A percentile compares a stretch with the other conserved stretches of the same genome.
phyloP scores from a whole-genome alignment of 2,113 vertebrate genomes.

The Oreochromis spilurus region DNA sequence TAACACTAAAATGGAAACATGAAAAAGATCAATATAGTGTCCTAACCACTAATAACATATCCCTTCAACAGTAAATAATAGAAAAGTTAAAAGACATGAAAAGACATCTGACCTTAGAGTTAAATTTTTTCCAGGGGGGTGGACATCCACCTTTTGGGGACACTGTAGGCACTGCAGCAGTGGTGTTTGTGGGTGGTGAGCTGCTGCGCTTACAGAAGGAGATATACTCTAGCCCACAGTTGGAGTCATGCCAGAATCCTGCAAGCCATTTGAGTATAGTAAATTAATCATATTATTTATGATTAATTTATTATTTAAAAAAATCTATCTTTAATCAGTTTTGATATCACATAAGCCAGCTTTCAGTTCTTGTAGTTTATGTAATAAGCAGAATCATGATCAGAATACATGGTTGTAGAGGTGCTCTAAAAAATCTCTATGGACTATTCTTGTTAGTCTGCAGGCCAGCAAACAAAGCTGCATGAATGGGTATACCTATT shows the following conservation, averaged over 20 bases:
- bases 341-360: not conserved
- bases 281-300: not conserved
- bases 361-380: not conserved
- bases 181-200: conserved; percentile 71
- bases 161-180: conserved; percentile 65
- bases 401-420: not conserved
- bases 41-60: not conserved
- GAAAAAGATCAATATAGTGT: not conserved
- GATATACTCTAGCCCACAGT: conserved; percentile 74
- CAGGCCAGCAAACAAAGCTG: too few species aligned
- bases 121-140: conserved; percentile 73
- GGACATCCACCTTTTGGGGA: conserved; percentile 73
- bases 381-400: not conserved
- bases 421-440: not conserved
- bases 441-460: not conserved
- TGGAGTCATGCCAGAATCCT: conserved; percentile 85
- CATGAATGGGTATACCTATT: not conserved
- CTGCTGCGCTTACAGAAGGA: conserved; percentile 83
- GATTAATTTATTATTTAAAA: too few species aligned
- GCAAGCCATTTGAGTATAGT: not conserved
- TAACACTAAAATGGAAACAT: conserved; percentile 75
- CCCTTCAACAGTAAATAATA: not conserved
- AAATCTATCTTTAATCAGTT: not conserved
- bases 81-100: not conserved
- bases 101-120: conserved; percentile 67